These are phyloP conservation scores for Ips nitidus DNA, from an alignment of 1,140 invertebrate genomes.

Conservation along the genomic window DNA sequence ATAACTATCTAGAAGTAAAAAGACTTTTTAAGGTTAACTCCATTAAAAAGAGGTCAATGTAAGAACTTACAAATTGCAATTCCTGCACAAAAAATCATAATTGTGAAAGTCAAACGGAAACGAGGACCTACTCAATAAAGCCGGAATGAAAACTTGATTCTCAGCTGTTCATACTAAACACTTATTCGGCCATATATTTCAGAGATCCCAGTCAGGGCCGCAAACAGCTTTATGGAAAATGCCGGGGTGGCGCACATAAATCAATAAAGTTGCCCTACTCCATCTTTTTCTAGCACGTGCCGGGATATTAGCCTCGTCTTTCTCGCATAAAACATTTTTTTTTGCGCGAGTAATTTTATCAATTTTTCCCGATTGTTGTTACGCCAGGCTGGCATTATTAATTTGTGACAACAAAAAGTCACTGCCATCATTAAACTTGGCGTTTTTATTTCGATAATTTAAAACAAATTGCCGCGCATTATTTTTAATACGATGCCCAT, in stretches of 20 bases:
- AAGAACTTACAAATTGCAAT: too few species aligned
- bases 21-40: too few species aligned
- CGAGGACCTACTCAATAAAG: conserved; percentile 23
- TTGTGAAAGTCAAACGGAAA: too few species aligned
- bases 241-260: conserved; percentile 52
- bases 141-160: conserved; percentile 48
- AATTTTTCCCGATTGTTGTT: conserved; percentile 3
- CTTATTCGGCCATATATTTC: conserved; percentile 54
- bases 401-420: neutral
- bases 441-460: conserved; percentile 4
- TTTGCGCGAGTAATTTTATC: neutral
- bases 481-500: conserved; percentile 21
- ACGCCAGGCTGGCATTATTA: neutral
- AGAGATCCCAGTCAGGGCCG: conserved; percentile 48
- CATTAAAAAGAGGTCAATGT: too few species aligned
- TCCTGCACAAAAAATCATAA: too few species aligned
- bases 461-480: conserved; percentile 21
- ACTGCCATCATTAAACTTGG: neutral
- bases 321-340: conserved; percentile 33
- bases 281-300: conserved; percentile 31
- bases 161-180: conserved; percentile 52
- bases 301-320: conserved; percentile 19
- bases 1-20: too few species aligned
- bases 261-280: conserved; percentile 46
- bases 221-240: conserved; percentile 54